Percentiles rank a stretch among this genome's conserved stretches.
phyloP scores from a whole-genome alignment of 2,797 vertebrate genomes.

The Taenioides sp. region DNA sequence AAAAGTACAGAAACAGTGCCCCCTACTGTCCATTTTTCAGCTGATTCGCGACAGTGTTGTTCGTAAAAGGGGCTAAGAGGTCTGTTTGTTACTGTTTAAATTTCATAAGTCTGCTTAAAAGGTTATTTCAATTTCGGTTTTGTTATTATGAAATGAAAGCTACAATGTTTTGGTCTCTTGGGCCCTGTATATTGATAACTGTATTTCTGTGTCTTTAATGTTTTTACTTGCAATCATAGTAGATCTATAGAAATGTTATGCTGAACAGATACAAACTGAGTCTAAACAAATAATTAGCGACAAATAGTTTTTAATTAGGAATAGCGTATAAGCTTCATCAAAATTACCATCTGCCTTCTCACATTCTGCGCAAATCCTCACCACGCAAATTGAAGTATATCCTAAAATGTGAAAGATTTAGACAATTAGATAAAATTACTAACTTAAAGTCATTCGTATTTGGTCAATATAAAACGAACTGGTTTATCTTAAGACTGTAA shows the following conservation, averaged over 20 bases:
- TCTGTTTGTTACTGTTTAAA: constrained; percentile 42
- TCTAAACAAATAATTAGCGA: neutral
- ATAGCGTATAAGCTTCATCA: neutral
- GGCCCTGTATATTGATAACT: constrained; percentile 2
- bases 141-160: constrained; percentile 35
- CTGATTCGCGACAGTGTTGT: constrained; percentile 43
- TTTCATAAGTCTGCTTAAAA: constrained; percentile 43
- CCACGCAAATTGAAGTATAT: neutral
- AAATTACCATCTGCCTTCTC: neutral
- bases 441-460: neutral
- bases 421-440: neutral
- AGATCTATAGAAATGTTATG: neutral
- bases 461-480: neutral
- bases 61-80: constrained; percentile 39
- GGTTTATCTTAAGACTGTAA: neutral
- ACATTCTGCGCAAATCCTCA: neutral
- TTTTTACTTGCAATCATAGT: neutral
- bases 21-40: constrained; percentile 40
- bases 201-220: neutral
- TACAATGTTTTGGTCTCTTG: constrained; percentile 43
- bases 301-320: neutral
- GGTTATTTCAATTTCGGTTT: constrained; percentile 17
- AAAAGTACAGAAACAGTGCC: constrained; percentile 53
- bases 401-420: neutral
- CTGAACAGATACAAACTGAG: neutral